Conservation (phyloP, 2,113 vertebrate genomes). For the Campylomormyrus tamandua region DNA sequence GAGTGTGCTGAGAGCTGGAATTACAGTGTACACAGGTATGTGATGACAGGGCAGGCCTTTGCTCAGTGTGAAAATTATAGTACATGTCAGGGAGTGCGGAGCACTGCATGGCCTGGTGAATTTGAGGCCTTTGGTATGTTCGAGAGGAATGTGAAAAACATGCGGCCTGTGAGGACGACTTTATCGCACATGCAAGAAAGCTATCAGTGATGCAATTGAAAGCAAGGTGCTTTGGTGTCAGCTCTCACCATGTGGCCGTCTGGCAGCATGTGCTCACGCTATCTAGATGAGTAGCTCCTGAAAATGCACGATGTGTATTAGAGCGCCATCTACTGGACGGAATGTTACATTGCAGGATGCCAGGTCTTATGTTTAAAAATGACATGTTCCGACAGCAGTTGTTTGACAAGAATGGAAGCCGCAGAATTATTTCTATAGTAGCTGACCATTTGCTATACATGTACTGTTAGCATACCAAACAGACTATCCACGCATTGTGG, state of each 20-base stretch:
- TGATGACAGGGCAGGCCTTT: slow-evolving; percentile 52
- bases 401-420: not conserved
- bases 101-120: slow-evolving; percentile 34
- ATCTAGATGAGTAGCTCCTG: not conserved
- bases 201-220: not conserved
- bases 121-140: slow-evolving; percentile 6
- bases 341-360: not conserved
- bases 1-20: slow-evolving; percentile 34
- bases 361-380: not conserved
- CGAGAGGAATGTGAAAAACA: slow-evolving; percentile 7
- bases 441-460: not conserved
- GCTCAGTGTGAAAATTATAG: slow-evolving; percentile 50
- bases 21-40: slow-evolving; percentile 51
- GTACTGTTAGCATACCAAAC: not conserved
- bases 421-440: not conserved
- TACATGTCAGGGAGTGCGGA: slow-evolving; percentile 37
- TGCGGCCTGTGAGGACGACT: not conserved
- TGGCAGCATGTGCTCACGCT: not conserved
- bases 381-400: not conserved
- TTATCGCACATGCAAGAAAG: not conserved
- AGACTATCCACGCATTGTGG: not conserved
- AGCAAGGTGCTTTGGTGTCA: not conserved
- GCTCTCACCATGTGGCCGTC: not conserved
- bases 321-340: slow-evolving; percentile 48
- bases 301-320: slow-evolving; percentile 18